Conservation (phyloP, 1,140 invertebrate species). For the Macrobrachium nipponense region DNA sequence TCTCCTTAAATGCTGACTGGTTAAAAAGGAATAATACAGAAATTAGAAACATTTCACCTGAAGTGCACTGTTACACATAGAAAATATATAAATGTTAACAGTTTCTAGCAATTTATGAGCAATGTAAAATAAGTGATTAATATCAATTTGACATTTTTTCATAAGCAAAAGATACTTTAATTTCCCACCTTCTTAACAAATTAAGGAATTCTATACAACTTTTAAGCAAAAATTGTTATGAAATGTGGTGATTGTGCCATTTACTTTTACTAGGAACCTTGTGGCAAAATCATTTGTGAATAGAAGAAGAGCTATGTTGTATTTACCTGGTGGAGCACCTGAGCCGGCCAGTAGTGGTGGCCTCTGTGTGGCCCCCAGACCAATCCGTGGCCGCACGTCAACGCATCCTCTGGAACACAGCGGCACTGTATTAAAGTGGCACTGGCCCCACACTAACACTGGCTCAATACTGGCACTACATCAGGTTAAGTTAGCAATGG, state of each 20-base stretch:
- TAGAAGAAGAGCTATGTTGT: constrained; percentile 13
- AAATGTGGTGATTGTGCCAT: not conserved
- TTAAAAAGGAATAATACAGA: too few relatives aligned
- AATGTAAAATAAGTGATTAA: not conserved
- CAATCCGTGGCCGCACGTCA: constrained; percentile 53
- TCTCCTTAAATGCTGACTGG: too few relatives aligned
- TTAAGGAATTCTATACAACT: too few relatives aligned
- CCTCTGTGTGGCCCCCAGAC: constrained; percentile 58
- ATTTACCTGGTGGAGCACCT: constrained; percentile 57
- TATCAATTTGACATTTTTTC: not conserved
- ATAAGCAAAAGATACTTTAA: not conserved
- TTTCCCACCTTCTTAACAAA: too few relatives aligned
- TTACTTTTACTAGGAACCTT: not conserved
- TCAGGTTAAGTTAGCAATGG: constrained; percentile 20
- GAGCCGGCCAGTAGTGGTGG: constrained; percentile 60
- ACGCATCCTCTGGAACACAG: constrained; percentile 59
- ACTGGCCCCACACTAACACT: constrained; percentile 51
- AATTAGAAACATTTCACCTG: too few relatives aligned
- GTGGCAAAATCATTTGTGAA: too few relatives aligned
- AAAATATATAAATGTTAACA: too few relatives aligned
- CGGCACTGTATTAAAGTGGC: constrained; percentile 53
- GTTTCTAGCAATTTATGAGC: too few relatives aligned
- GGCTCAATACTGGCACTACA: constrained; percentile 55
- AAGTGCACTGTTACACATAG: too few relatives aligned
- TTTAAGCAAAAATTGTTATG: not conserved